Evolutionary conservation across 2,113 vertebrate genomes (phyloP), one percentile per base, ranked within the genome.

Genomic region (Alexandromys fortis): DNA sequence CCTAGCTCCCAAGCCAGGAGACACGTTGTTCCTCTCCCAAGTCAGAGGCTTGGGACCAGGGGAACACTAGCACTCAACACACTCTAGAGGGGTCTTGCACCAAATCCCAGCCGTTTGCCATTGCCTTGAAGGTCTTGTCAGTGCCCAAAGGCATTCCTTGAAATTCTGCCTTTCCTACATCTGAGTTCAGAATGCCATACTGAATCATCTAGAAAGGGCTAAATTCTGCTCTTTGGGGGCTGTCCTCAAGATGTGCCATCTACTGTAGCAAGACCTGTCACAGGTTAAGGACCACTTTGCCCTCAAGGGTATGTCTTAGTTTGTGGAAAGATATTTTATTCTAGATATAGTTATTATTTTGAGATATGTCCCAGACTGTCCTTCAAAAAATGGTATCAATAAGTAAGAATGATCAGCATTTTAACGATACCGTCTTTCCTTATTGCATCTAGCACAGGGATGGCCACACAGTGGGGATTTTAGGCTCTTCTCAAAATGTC

Each of bases 271-370:
- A 79, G 67, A 73, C 67, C 61, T 24, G 35, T 42, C 17, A 81
- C 21, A 49, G n/a, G 22, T 42, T 81, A 72, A 86, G 67, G 6
- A 72, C 65, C 72, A 77, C 26, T 77, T 52, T 78, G 33, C 35
- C 90, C 45, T 35, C 16, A 61, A 61, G 70, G 19, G 17, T n/a
- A 85, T 45, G 12, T 81, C 92, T 92, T 49, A 93, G 52, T 83
- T 58, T 86, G 45, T 82, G 26, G 75, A 63, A 96, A 89, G 68
- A 92, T 68, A 89, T 75, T 76, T 87, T 92, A 89, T 92, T 90
- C 42, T 91, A 76, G 49, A 85, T 90, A 35, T 81, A 81, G 52
- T 14, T 38, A 73, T 28, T 61, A 68, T 68, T 89, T 92, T 91
- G 47, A 89, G 52, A 61, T 58, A 52, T 6, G 6, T 33, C 35